Conservation (phyloP, 2,888 invertebrate genomes). For the Drosophila vallismaia region DNA sequence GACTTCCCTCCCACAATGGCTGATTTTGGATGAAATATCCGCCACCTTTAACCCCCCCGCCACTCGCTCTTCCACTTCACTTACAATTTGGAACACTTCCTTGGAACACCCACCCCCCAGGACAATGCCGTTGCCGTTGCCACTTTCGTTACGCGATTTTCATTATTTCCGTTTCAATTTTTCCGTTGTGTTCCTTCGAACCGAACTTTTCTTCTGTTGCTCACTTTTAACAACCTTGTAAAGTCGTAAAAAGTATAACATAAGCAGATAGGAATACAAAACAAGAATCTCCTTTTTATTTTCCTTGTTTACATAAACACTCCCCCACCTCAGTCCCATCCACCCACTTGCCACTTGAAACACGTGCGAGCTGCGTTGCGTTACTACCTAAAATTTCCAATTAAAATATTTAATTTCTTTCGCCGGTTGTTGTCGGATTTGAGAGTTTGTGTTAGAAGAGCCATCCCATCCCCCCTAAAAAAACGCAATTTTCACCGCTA, state of each 20-base stretch:
- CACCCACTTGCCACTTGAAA: neutral
- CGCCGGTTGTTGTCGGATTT: constrained; percentile 71
- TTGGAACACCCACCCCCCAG: constrained; percentile 32
- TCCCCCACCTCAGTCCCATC: neutral
- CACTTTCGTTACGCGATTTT: constrained; percentile 79
- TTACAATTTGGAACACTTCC: constrained; percentile 64
- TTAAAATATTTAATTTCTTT: constrained; percentile 80
- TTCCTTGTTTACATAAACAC: constrained; percentile 63
- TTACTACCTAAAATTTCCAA: constrained; percentile 73
- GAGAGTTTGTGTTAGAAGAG: constrained; percentile 9
- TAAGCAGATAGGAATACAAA: constrained; percentile 45
- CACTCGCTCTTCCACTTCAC: constrained; percentile 35
- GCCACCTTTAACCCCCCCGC: constrained; percentile 19
- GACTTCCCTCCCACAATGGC: constrained; percentile 52
- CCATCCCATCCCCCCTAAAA: constrained; percentile 33
- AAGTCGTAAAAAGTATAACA: constrained; percentile 73
- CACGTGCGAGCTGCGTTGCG: constrained; percentile 25
- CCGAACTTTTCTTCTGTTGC: constrained; percentile 42
- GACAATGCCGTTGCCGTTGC: constrained; percentile 76
- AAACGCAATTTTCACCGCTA: constrained; percentile 76
- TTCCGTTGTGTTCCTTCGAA: constrained; percentile 70
- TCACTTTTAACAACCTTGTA: constrained; percentile 77
- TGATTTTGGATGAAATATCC: constrained; percentile 26
- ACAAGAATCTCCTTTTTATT: constrained; percentile 43
- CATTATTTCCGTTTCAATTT: constrained; percentile 81